Evolutionary conservation across 2,797 vertebrate genomes (phyloP), one percentile per base, ranked within the genome.

Genomic region (Poeciliopsis infans): DNA sequence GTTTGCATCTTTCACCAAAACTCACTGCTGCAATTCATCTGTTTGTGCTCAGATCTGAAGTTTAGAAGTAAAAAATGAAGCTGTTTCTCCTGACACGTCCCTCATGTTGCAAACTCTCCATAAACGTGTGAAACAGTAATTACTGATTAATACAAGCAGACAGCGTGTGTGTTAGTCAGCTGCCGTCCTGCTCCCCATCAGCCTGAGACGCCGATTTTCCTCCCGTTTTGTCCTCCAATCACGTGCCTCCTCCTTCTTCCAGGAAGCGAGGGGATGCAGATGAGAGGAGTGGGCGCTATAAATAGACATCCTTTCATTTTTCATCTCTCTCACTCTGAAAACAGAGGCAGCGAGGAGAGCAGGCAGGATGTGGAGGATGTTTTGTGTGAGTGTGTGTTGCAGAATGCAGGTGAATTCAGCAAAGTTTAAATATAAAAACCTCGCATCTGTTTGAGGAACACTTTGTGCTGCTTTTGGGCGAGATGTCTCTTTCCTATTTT

Each of bases 201-300:
- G 76, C 83, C 83, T 85, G 83, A 92, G 89, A 92, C 28, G 69
- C 83, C 88, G 88, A 84, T 85, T 83, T 75, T 23, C 55, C 70
- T 78, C 83, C 64, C 49, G 49, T 75, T 71, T 59, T 20, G 31
- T 86, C 86, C 74, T 85, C 91, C 89, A 89, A 88, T 94, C 91
- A 93, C 84, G 47, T 88, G 89, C 70, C 85, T 81, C 85, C 81
- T 90, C 88, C 81, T 90, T 89, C 87, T 89, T 92, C 92, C 80
- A 86, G 87, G 90, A 93, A 94, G 93, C 84, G 72, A 79, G 87
- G 81, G 82, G 91, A 92, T 93, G 91, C 86, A 93, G 91, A 91
- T 85, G 83, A 93, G 89, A 89, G 85, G 82, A 90, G 83, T 80
- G 77, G 53, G 77, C 49, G 87, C 91, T 95, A 95, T 95, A 95